A percentile compares a stretch with the other conserved stretches of the same genome.
These are phyloP conservation scores for Adoxophyes honmai DNA, from an alignment of 1,140 invertebrate species.

Conservation along the genomic window DNA sequence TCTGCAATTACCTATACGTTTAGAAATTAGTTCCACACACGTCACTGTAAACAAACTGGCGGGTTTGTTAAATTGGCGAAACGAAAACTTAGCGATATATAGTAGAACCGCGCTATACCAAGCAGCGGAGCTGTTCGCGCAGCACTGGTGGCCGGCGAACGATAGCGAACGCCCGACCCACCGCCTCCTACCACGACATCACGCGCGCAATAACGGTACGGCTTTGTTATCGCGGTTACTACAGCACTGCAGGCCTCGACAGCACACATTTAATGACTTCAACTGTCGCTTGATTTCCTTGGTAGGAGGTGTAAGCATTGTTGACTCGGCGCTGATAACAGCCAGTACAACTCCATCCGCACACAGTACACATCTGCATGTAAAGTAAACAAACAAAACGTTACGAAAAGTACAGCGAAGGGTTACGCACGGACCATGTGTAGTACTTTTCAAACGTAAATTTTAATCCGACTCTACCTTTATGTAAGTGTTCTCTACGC, in stretches of 20 bases:
- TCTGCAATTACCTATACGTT: conserved; percentile 24
- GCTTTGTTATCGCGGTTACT: background rate
- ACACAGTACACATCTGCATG: conserved; percentile 27
- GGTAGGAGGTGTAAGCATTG: conserved; percentile 26
- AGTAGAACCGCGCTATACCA: conserved; percentile 43
- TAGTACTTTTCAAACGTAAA: background rate
- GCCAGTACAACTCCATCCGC: conserved; percentile 29
- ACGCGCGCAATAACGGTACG: conserved; percentile 27
- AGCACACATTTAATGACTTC: background rate
- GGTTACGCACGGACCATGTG: too few species aligned
- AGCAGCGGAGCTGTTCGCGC: conserved; percentile 57
- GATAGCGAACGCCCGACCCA: conserved; percentile 67
- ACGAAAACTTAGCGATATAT: conserved; percentile 26
- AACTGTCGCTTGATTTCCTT: background rate
- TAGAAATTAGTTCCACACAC: conserved; percentile 52
- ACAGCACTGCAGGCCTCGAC: background rate
- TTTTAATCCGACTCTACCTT: too few species aligned
- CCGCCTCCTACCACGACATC: conserved; percentile 49
- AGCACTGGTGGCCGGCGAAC: conserved; percentile 64
- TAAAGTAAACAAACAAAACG: conserved; percentile 30
- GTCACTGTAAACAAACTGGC: conserved; percentile 56
- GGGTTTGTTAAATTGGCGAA: conserved; percentile 48
- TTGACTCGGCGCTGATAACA: conserved; percentile 52
- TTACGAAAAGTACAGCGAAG: conserved; percentile 7
- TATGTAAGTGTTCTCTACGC: too few species aligned